A percentile compares a stretch with the other conserved stretches of the same genome.
Evolutionary conservation across 2,797 vertebrate species (phyloP).

Genomic region (Urosaurus nigricauda): DNA sequence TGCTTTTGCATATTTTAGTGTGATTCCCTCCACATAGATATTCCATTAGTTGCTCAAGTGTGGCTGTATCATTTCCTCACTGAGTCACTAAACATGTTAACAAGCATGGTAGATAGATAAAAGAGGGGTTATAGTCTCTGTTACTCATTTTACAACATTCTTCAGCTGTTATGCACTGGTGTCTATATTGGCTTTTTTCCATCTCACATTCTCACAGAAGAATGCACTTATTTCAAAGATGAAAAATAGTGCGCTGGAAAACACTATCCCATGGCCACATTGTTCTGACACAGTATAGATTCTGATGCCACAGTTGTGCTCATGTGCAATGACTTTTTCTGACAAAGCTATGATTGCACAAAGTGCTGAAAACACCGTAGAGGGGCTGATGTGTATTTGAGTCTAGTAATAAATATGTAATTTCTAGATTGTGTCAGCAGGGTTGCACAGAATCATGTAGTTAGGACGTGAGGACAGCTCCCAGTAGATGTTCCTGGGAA

Average conservation of each 20-base stretch:
- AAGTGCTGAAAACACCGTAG: not conserved
- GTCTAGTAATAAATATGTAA: not conserved
- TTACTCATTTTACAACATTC: not conserved
- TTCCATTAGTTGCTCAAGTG: not conserved
- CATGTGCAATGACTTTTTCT: not conserved
- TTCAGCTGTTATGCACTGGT: not conserved
- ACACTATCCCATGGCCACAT: not conserved
- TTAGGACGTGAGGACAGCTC: not conserved
- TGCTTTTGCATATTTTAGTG: not conserved
- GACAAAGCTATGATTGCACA: not conserved
- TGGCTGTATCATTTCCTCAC: not conserved
- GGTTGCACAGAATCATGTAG: not conserved
- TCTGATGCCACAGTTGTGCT: not conserved
- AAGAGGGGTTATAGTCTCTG: too few relatives aligned
- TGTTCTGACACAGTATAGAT: not conserved
- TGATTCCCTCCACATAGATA: not conserved
- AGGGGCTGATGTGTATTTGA: not conserved
- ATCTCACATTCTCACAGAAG: not conserved
- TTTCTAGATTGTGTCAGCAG: not conserved
- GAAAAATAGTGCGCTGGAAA: not conserved
- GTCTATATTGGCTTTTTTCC: not conserved
- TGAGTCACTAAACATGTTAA: not conserved
- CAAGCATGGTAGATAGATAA: not conserved
- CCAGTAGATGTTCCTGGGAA: not conserved
- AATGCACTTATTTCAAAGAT: not conserved